These are phyloP conservation scores for Murina feae DNA, from an alignment of 2,113 vertebrate genomes.

Conservation along the genomic window DNA sequence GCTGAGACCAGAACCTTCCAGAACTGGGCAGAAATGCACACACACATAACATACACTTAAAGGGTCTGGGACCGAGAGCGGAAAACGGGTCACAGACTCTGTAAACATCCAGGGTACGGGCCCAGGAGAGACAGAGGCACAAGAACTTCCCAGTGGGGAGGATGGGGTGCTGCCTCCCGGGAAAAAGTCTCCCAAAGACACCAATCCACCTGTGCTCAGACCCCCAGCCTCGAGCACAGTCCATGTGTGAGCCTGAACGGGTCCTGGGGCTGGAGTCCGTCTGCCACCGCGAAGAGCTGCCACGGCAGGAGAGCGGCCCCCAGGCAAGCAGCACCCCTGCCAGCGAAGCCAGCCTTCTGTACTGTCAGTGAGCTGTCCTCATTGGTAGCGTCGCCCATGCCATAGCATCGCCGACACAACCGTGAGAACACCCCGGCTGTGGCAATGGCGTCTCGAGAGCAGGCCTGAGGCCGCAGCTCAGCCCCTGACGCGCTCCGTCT, in stretches of 20 bases:
- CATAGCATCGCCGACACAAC: slow-evolving; percentile 75
- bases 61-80: neutral
- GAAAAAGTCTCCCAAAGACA: neutral
- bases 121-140: neutral
- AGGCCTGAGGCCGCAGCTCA: neutral
- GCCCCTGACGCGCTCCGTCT: neutral
- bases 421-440: slow-evolving; percentile 65
- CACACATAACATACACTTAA: neutral
- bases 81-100: neutral
- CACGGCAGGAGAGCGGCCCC: slow-evolving; percentile 73
- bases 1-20: neutral
- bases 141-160: accelerated
- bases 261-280: slow-evolving; percentile 55
- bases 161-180: accelerated
- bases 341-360: slow-evolving; percentile 81
- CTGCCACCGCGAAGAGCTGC: slow-evolving; percentile 56
- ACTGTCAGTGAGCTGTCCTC: slow-evolving; percentile 76
- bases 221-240: slow-evolving; percentile 35
- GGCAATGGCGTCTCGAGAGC: neutral
- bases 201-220: neutral
- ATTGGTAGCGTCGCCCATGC: slow-evolving; percentile 76
- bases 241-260: neutral
- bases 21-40: neutral
- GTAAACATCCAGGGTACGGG: neutral
- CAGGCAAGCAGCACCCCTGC: slow-evolving; percentile 78